Base-by-base conservation (phyloP, 2,888 invertebrate species). In the Trisateles emortualis region DNA sequence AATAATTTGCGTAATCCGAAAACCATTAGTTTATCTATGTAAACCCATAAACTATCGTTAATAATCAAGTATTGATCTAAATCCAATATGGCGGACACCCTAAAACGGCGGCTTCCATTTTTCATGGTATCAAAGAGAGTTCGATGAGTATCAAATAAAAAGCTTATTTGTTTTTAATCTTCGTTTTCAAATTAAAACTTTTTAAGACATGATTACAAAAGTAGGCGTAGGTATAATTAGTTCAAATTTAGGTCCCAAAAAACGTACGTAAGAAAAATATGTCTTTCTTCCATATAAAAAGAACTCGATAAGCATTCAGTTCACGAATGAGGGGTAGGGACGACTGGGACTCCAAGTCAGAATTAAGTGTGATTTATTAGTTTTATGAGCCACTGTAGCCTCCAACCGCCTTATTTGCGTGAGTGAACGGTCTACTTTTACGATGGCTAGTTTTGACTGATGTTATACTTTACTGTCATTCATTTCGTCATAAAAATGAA, bases 311-410 rank as follows among this genome's bases (percentile, higher is more conserved):
- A 80, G 80, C 81, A 90, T 90, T 88, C 90, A 59, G 80, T 72
- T 68, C 90, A 88, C 90, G 89, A 76, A 76, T 79, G 55, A 56
- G 76, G 76, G 80, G 76, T 70, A 73, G 75, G 74, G 59, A 57
- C 72, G 72, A 78, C 78, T 79, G 72, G 78, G 83, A 79, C 80
- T 78, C 72, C 68, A 73, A 76, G 81, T 74, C 78, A 76, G 87
- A 87, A 84, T 87, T 88, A 88, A 86, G 83, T 87, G 80, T 87
- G 90, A 91, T 91, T 89, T 90, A 90, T 84, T 83, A 80, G 81
- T 83, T 85, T 85, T 83, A 84, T 81, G 86, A 86, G 86, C 76
- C 79, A 75, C 76, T 79, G 78, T 74, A 77, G 76, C 79, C 78
- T 78, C 74, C 57, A 70, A 74, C 68, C 57, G 75, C 72, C 74